These are phyloP conservation scores for Eustalomyia histrio DNA, from an alignment of 2,888 invertebrate species.

Conservation along the genomic window DNA sequence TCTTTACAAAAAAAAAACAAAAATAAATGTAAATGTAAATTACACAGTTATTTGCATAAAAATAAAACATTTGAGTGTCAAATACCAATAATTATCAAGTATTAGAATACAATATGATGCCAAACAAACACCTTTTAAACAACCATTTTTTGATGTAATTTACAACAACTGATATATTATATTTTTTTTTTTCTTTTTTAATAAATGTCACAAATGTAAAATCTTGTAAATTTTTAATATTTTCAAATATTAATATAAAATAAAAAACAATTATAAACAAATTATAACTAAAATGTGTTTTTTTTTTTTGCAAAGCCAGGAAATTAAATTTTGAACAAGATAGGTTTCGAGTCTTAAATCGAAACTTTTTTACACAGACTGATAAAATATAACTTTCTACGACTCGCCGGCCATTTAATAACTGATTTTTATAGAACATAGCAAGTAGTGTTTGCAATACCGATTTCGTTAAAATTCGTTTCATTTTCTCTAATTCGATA, in stretches of 20 bases:
- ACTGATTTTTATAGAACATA: no score
- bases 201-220: slow-evolving; percentile 60
- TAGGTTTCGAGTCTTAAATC: no score
- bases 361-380: no score
- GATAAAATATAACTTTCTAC: no score
- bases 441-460: no score
- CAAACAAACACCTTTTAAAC: slow-evolving; percentile 26
- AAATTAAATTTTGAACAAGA: no score
- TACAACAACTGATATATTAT: slow-evolving; percentile 50
- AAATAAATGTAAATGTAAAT: slow-evolving; percentile 48
- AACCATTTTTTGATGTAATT: slow-evolving; percentile 62
- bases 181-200: slow-evolving; percentile 58
- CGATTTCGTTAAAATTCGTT: no score
- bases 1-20: slow-evolving; percentile 3
- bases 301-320: background rate
- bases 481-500: no score
- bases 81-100: slow-evolving; percentile 28
- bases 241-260: slow-evolving; percentile 66
- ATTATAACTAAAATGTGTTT: background rate
- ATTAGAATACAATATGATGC: slow-evolving; percentile 23
- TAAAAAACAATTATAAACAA: slow-evolving; percentile 55
- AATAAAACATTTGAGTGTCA: slow-evolving; percentile 52
- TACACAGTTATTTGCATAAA: slow-evolving; percentile 47
- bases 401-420: no score
- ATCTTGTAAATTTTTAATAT: slow-evolving; percentile 65